Evolutionary conservation across 35 echinoderm and acorn worm genomes (phyloP).

Genomic region (Ophiothrix spiculata): DNA sequence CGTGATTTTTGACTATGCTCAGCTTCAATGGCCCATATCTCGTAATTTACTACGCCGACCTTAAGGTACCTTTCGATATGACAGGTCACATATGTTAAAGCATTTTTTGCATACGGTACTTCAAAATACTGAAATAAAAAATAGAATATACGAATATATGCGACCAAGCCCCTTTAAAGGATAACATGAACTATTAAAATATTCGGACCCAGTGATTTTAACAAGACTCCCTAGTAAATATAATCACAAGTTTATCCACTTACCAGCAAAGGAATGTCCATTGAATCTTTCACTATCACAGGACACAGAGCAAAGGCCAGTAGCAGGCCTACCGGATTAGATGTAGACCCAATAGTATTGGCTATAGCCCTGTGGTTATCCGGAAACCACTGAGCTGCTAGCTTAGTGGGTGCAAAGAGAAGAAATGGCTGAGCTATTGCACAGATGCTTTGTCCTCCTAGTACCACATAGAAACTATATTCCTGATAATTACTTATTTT

Average conservation of each 20-base stretch:
- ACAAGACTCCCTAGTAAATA: no score
- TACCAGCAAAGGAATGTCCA: conserved; percentile 69
- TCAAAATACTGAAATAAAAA: no score
- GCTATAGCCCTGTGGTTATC: conserved; percentile 81
- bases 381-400: conserved; percentile 89
- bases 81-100: no score
- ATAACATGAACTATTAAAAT: no score
- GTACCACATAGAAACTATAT: conserved; percentile 40
- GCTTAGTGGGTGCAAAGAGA: conserved; percentile 81
- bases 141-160: no score
- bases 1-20: no score
- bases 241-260: neutral
- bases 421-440: conserved; percentile 77
- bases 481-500: conserved; percentile 4
- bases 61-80: no score
- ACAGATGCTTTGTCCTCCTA: conserved; percentile 60
- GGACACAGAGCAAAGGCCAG: conserved; percentile 53
- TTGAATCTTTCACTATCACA: conserved; percentile 26
- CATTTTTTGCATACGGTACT: no score
- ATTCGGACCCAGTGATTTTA: no score
- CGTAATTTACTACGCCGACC: no score
- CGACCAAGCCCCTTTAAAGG: no score
- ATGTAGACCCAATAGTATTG: conserved; percentile 79
- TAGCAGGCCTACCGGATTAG: conserved; percentile 85
- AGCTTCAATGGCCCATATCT: no score